Conservation (phyloP, 2,888 invertebrate species). For the Osedax fenrisi region DNA sequence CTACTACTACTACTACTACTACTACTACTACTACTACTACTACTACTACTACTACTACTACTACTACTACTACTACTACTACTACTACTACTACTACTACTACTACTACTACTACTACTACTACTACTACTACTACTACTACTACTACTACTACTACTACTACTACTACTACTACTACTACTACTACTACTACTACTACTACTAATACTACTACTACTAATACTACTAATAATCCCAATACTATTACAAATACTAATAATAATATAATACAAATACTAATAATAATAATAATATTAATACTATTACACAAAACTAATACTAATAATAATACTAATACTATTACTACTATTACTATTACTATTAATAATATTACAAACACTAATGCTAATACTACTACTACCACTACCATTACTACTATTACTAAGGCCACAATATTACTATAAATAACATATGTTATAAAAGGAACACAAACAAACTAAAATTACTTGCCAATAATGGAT, state of each 20-base stretch:
- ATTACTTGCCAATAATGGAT: no score
- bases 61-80: neutral
- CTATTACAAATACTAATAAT: no score
- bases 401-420: neutral
- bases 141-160: neutral
- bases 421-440: neutral
- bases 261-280: no score
- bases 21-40: neutral
- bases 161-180: neutral
- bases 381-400: neutral
- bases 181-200: neutral
- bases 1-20: neutral
- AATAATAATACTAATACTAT: no score
- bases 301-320: no score
- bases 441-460: constrained; percentile 52
- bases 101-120: neutral
- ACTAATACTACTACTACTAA: neutral
- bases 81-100: neutral
- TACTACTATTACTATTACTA: constrained; percentile 3
- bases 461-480: no score
- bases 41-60: neutral
- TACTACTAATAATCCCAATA: neutral
- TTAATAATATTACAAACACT: neutral
- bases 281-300: no score
- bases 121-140: neutral